A percentile compares a stretch with the other conserved stretches of the same genome.
phyloP scores from a whole-genome alignment of 2,113 vertebrate species.

The Rattus norvegicus region DNA sequence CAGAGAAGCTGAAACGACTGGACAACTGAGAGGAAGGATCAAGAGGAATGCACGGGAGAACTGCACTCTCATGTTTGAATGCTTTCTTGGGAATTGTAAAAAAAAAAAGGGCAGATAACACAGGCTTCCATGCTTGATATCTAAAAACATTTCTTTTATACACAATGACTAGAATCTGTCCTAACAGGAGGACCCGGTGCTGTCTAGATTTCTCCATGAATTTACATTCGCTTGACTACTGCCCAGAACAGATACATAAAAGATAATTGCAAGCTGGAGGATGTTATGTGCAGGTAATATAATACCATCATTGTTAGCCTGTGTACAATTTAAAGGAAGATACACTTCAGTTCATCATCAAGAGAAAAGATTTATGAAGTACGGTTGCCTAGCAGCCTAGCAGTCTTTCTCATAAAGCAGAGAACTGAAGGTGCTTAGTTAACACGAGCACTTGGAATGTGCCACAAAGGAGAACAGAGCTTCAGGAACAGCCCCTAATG shows the following conservation, averaged over 20 bases:
- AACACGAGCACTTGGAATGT: not conserved
- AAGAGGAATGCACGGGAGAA: not conserved
- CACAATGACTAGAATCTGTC: not conserved
- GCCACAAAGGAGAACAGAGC: not conserved
- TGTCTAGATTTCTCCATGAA: not conserved
- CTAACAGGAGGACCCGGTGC: not conserved
- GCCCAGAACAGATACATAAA: not conserved
- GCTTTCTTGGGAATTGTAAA: not conserved
- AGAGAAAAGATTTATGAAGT: not conserved
- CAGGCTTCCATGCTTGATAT: not conserved
- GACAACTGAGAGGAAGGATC: not conserved
- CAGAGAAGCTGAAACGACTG: not conserved
- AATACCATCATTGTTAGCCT: not conserved
- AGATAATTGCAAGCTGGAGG: conserved; percentile 2
- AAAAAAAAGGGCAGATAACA: not conserved
- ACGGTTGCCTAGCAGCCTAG: not conserved
- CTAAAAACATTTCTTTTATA: not conserved
- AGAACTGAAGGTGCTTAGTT: not conserved
- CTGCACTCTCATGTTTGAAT: not conserved
- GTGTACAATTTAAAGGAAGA: not conserved
- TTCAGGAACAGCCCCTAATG: not conserved
- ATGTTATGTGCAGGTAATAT: not conserved
- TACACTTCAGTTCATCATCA: not conserved
- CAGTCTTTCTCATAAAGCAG: not conserved
- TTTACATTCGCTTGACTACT: not conserved